These are phyloP conservation scores for Germaria angustata DNA, from an alignment of 2,888 invertebrate genomes.

Conservation along the genomic window DNA sequence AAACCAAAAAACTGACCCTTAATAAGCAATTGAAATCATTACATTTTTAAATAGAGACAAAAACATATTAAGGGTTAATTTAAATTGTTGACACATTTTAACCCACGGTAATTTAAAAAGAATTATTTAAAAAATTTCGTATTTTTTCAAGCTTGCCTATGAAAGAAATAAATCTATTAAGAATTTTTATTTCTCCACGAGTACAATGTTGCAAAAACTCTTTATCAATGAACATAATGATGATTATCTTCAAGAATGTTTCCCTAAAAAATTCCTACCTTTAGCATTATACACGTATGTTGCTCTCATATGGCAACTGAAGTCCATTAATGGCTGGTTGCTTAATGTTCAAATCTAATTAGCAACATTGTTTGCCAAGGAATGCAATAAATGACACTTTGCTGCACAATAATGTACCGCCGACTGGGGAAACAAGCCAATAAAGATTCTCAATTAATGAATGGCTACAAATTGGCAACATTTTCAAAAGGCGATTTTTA, in stretches of 20 bases:
- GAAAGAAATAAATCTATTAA: too few relatives aligned
- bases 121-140: too few relatives aligned
- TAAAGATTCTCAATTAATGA: constrained; percentile 19
- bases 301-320: not conserved
- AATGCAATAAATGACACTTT: constrained; percentile 31
- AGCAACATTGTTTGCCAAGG: constrained; percentile 31
- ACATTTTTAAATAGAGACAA: too few relatives aligned
- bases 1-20: too few relatives aligned
- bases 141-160: too few relatives aligned
- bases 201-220: too few relatives aligned
- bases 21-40: too few relatives aligned
- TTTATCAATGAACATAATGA: constrained; percentile 17
- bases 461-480: constrained; percentile 2
- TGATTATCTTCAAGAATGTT: constrained; percentile 38
- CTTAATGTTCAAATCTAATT: constrained; percentile 11
- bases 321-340: not conserved
- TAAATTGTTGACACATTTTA: too few relatives aligned
- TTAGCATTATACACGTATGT: not conserved
- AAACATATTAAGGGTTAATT: too few relatives aligned
- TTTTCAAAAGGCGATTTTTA: not conserved
- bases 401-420: not conserved
- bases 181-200: too few relatives aligned
- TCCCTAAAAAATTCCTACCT: constrained; percentile 14
- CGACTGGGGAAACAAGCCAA: not conserved
- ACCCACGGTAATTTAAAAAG: too few relatives aligned